Evolutionary conservation across 2,888 invertebrate genomes (phyloP).

Genomic region (Slavum lentiscoides): DNA sequence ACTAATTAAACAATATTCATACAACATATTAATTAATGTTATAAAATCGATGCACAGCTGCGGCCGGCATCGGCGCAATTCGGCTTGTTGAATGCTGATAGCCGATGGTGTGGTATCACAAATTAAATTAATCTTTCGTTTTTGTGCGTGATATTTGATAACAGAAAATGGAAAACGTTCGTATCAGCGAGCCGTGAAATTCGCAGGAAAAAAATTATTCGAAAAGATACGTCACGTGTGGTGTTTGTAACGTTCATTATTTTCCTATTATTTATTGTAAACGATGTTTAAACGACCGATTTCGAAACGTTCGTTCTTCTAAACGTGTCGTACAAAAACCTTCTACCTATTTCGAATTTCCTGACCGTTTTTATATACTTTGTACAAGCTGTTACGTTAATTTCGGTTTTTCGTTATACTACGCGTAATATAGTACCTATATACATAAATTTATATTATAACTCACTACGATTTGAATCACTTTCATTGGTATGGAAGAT

Average conservation of each 20-base stretch:
- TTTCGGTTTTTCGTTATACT: neutral
- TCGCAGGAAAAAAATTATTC: neutral
- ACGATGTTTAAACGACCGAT: neutral
- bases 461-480: neutral
- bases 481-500: constrained; percentile 74
- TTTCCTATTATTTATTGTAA: neutral
- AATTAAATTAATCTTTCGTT: no score
- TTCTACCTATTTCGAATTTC: neutral
- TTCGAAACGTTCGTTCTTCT: neutral
- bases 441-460: no score
- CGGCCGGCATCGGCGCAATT: no score
- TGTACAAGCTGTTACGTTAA: no score
- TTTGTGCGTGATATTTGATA: neutral
- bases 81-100: no score
- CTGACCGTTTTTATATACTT: no score
- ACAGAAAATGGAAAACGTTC: neutral
- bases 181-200: neutral
- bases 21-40: no score
- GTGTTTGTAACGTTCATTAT: neutral
- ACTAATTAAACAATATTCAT: no score
- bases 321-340: neutral
- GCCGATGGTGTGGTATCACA: no score
- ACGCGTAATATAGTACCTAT: neutral
- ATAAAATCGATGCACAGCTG: no score
- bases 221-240: neutral